These are phyloP conservation scores for Reticulitermes lucifugus DNA, from an alignment of 2,888 invertebrate genomes.

Conservation along the genomic window DNA sequence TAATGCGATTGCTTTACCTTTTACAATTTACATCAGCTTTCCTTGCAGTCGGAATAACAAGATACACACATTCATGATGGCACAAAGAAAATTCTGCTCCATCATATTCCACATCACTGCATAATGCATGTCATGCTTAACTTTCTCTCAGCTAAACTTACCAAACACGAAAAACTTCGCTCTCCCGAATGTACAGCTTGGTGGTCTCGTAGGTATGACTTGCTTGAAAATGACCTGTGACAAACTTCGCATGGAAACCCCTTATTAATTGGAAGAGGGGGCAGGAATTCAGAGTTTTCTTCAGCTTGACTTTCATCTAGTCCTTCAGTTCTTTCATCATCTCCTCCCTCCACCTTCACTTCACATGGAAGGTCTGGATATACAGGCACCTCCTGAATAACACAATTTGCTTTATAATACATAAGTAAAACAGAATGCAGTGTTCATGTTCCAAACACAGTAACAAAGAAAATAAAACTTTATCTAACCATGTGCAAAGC, in stretches of 20 bases:
- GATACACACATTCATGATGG: background rate
- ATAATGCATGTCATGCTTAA: background rate
- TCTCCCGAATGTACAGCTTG: constrained; percentile 21
- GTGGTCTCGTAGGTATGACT: constrained; percentile 9
- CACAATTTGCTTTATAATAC: background rate
- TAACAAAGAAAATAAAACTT: no score
- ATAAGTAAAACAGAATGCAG: no score
- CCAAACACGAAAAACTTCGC: background rate
- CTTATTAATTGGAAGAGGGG: background rate
- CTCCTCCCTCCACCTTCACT: background rate
- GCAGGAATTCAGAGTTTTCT: background rate
- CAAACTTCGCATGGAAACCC: constrained; percentile 12
- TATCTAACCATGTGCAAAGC: no score
- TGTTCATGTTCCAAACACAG: no score
- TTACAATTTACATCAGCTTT: no score
- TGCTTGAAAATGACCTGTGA: constrained; percentile 6
- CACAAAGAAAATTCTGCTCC: background rate
- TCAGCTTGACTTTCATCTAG: background rate
- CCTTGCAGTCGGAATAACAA: background rate
- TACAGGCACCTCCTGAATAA: background rate
- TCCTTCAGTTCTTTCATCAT: background rate
- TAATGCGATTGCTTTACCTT: no score
- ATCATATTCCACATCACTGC: no score
- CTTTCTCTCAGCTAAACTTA: background rate
- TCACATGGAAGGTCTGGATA: constrained; percentile 1